Evolutionary conservation across 1,140 invertebrate genomes (phyloP), one percentile per base, ranked within the genome.

Genomic region (Zophobas atratus): DNA sequence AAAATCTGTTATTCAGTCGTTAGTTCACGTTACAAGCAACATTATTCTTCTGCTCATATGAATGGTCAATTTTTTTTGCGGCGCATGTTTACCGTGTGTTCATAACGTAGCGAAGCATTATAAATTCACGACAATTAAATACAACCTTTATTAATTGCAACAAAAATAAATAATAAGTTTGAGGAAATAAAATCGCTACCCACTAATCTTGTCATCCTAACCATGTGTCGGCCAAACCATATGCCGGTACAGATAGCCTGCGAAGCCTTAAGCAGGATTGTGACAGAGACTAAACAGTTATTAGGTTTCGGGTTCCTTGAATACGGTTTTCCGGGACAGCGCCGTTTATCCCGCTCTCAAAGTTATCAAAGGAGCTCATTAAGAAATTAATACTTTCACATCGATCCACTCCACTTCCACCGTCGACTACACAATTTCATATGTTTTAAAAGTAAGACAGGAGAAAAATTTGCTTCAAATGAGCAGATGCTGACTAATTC

Each of bases 271-370:
- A 36, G 55, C 49, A 51, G 55, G 55, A 57, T 57, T 57, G 55
- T 57, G 32, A 57, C 49, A 51, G 49, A 51, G 55, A 57, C 55
- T 57, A 57, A 57, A 57, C 55, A 57, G 33, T 57, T 57, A 57
- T 57, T 57, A 57, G 55, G 55, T 57, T 57, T 57, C 55, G 3
- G 55, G 55, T 57, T 57, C 34, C 55, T 57, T 57, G 33, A 34
- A 34, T 57, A 57, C 32, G 55, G 55, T 57, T 57, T 57, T 57
- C 55, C 34, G 55, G 55, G 55, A 57, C 49, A 51, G 49, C 49
- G 49, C 34, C 55, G 35, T 57, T 57, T 57, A 5, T 2, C 49
- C 49, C 20, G 49, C 20, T 5, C 49, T 51, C 49, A 5, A 20
- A 51, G 49, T 51, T 51, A 51, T 51, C 49, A 51, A 51, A 51